Conservation (phyloP, 2,113 vertebrate species). For the Oncorhynchus kisutch region DNA sequence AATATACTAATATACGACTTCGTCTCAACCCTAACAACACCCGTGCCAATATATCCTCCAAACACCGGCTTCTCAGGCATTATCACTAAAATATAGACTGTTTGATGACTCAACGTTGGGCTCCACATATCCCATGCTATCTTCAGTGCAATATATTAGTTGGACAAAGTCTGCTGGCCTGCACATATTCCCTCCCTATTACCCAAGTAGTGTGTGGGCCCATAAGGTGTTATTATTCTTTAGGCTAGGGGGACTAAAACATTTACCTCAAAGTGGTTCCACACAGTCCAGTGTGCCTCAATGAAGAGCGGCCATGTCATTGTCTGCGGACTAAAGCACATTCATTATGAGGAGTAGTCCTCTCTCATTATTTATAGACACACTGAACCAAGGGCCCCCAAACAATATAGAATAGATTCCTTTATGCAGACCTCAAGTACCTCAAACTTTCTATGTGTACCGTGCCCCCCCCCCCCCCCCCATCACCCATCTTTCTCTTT, state of each 20-base stretch:
- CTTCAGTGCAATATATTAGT: conserved; percentile 5
- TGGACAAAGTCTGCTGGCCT: conserved; percentile 28
- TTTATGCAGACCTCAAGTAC: conserved; percentile 74
- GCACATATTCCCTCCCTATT: conserved; percentile 45
- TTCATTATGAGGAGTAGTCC: conserved; percentile 72
- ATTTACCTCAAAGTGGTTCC: conserved; percentile 69
- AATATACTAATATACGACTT: too few relatives aligned
- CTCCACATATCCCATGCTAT: not conserved
- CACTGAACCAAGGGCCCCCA: conserved; percentile 70
- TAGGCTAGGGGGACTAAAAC: conserved; percentile 47
- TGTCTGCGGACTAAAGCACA: conserved; percentile 73
- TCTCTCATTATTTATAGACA: conserved; percentile 77
- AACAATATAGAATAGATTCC: conserved; percentile 74
- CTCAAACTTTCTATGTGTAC: conserved; percentile 65
- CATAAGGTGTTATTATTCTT: conserved; percentile 25
- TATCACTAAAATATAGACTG: too few relatives aligned
- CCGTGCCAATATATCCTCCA: too few relatives aligned
- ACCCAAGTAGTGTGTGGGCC: conserved; percentile 39
- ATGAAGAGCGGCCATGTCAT: conserved; percentile 68
- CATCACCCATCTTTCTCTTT: conserved; percentile 54
- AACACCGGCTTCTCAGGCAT: too few relatives aligned
- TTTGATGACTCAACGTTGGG: not conserved
- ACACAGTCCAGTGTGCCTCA: conserved; percentile 66
- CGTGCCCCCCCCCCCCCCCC: conserved; percentile 49
- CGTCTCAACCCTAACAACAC: too few relatives aligned